Evolutionary conservation across 2,888 invertebrate genomes (phyloP), one percentile per base, ranked within the genome.

Genomic region (Agriopis leucophaearia): DNA sequence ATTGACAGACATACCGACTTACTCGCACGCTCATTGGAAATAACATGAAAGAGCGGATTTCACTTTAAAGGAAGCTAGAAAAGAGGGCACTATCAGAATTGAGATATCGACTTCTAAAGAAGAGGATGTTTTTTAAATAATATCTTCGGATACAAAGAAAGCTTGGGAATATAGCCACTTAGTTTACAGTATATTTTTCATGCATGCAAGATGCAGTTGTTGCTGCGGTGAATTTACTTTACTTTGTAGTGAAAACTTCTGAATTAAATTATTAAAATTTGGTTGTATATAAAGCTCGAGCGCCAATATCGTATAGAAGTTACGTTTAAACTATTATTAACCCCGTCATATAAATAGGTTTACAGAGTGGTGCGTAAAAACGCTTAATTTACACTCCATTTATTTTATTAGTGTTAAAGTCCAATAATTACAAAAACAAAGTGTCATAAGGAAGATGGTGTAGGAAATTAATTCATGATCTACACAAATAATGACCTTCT

Each of bases 1-100:
- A 64, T 69, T 61, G 68, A 69, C 60, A 56, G 68, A 69, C 68
- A 69, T 35, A 51, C 60, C 50, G 68, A 60, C 68, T 63, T 48
- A 9, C 61, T 48, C 59, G 44, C 54, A 56, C 63, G 60, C 60
- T 68, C 55, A 44, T 58, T 64, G 51, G 60, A 69, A 64, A 69
- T 60, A 69, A 69, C 45, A 64, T 52, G 50, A 64, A 68, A 69
- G 68, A 57, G 45, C 44, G 48, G 55, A 64, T 60, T 51, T 55
- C 68, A 51, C 42, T 64, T 61, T 55, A 59, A 64, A 60, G 58
- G 51, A 59, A 66, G n/a, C 36, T 50, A 44, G 66, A 57, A 62
- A 54, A 16, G 45, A 47, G 45, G 51, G 51, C 44, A 50, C 16
- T 66, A 61, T 54, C 27, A 44, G 44, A 50, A 56, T 56, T 60